phyloP scores from a whole-genome alignment of 2,113 vertebrate genomes.

The Ursus arctos region DNA sequence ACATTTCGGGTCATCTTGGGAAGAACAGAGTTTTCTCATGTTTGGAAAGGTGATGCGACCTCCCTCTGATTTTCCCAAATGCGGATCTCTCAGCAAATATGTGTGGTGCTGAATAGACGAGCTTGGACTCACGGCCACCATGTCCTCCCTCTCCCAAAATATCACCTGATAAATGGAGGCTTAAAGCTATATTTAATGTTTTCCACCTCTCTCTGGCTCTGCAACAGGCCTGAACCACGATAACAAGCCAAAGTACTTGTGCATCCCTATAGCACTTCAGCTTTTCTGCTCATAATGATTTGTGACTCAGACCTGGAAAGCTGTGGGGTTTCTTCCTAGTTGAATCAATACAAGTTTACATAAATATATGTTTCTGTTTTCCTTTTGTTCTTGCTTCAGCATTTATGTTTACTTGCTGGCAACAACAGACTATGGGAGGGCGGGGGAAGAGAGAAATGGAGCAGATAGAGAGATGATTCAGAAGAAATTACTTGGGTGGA shows the following conservation, averaged over 20 bases:
- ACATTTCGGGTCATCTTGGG: slow-evolving; percentile 94
- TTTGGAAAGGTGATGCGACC: slow-evolving; percentile 87
- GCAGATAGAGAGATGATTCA: slow-evolving; percentile 53
- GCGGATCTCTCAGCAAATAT: slow-evolving; percentile 74
- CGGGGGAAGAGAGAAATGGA: neutral
- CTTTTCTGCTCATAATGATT: slow-evolving; percentile 81
- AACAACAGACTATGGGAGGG: slow-evolving; percentile 13
- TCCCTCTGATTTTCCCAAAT: slow-evolving; percentile 84
- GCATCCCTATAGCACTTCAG: slow-evolving; percentile 67
- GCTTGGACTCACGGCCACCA: slow-evolving; percentile 34
- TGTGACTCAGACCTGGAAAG: slow-evolving; percentile 80
- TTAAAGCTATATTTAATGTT: slow-evolving; percentile 52
- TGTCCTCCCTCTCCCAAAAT: slow-evolving; percentile 44
- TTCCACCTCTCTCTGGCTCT: slow-evolving; percentile 63
- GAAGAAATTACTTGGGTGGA: slow-evolving; percentile 58
- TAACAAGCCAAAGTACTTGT: neutral
- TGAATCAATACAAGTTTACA: slow-evolving; percentile 88
- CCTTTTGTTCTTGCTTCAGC: slow-evolving; percentile 81
- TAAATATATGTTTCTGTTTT: slow-evolving; percentile 88
- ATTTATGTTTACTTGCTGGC: slow-evolving; percentile 71
- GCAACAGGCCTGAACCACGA: slow-evolving; percentile 12
- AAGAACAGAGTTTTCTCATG: slow-evolving; percentile 88
- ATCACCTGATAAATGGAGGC: slow-evolving; percentile 37
- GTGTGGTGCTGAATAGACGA: slow-evolving; percentile 66
- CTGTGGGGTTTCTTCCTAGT: slow-evolving; percentile 78